Conservation (phyloP, 2,888 invertebrate genomes). For the Melitaea athalia region DNA sequence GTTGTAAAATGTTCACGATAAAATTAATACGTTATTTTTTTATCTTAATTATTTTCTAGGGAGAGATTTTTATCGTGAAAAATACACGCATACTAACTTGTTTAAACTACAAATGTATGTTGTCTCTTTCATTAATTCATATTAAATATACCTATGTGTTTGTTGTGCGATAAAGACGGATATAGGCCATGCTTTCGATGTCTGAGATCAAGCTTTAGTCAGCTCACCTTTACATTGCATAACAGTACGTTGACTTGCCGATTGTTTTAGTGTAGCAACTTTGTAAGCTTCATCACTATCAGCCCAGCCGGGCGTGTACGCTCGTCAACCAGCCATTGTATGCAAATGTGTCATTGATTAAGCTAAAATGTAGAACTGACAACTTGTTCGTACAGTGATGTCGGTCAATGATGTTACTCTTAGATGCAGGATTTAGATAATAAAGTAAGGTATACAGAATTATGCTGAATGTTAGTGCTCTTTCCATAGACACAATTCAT, state of each 20-base stretch:
- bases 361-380: constrained; percentile 39
- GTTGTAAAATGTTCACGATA: background rate
- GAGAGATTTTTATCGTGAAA: too few species aligned
- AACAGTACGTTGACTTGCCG: constrained; percentile 34
- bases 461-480: background rate
- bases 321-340: constrained; percentile 57
- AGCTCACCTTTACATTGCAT: constrained; percentile 18
- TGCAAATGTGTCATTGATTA: constrained; percentile 56
- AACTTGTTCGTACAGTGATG: constrained; percentile 17
- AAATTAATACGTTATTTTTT: background rate
- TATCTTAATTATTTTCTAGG: background rate
- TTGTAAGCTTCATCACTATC: constrained; percentile 47
- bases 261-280: constrained; percentile 28
- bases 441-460: background rate
- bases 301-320: constrained; percentile 40
- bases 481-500: too few species aligned
- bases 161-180: background rate
- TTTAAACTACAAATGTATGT: background rate
- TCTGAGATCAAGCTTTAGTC: background rate
- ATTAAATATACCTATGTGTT: background rate
- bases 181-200: background rate
- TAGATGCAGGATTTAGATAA: constrained; percentile 1
- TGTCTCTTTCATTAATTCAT: background rate
- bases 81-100: too few species aligned
- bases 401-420: constrained; percentile 12